Evolutionary conservation across 1,140 invertebrate species (phyloP), one percentile per base, ranked within the genome.

Genomic region (Tetragonula clypearis): DNA sequence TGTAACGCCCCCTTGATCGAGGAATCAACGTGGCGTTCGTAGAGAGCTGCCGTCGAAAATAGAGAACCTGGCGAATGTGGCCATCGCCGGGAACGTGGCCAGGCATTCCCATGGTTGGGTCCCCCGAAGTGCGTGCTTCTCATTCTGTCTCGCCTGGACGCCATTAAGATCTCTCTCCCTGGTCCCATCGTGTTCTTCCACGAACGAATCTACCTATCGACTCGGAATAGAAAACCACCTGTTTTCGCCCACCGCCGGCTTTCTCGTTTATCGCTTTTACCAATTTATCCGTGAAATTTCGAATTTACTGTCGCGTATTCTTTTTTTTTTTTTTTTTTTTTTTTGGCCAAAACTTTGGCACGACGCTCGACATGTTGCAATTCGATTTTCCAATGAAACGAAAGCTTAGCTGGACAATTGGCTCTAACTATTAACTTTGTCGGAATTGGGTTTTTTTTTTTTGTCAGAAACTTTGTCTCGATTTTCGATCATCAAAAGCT

Each of bases 31-130:
- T 90, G 79, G 81, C 75, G 58, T 84, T 73, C 75, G 35, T 79
- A 84, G 88, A 69, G 85, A 84, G 84, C 90, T 86, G 79, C 65
- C 60, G 85, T 82, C 88, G 87, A 90, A 93, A 92, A 91, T 89
- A 91, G 87, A 90, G 82, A 79, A 84, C 23, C 85, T 30, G 78
- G 66, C 66, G 68, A 85, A 79, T 49, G 58, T 41, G 72, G 41
- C 56, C 56, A 80, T 71, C 72, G 80, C 26, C 65, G 87, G 80
- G 81, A 88, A 85, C 75, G 69, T 58, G 68, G 35, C 12, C 84
- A 65, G 74, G 72, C 66, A 77, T 88, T 87, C 58, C 62, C 75
- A 75, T 87, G 62, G 58, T 23, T 30, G 6, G 55, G 53, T 19
- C 41, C 53, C 60, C 71, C 62, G 23, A 41, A 55, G 26, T 35